Evolutionary conservation across 2,888 invertebrate species (phyloP).

Genomic region (Drosophila anceps): DNA sequence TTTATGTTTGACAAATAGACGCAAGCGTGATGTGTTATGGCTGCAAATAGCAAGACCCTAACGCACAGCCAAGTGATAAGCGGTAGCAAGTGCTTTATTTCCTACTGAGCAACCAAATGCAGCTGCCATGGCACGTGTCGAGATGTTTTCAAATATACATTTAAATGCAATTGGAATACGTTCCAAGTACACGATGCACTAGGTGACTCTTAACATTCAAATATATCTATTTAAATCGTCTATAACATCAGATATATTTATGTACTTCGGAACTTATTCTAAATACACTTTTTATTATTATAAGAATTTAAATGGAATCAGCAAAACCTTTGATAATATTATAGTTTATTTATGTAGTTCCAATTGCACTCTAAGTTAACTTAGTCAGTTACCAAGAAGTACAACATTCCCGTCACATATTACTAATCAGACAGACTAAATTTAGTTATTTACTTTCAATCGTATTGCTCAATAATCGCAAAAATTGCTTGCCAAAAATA

Average conservation of each 20-base stretch:
- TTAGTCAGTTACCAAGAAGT: neutral
- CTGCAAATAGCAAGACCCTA: neutral
- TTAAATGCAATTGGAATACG: neutral
- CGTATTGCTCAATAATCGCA: constrained; percentile 35
- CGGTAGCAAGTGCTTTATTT: neutral
- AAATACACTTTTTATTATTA: neutral
- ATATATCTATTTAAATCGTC: neutral
- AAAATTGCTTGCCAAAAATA: constrained; percentile 42
- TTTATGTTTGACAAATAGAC: constrained; percentile 40
- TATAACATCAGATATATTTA: neutral
- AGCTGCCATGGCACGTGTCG: constrained; percentile 18
- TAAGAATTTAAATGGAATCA: neutral
- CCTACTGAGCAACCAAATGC: neutral
- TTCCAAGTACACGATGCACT: neutral
- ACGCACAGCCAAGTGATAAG: neutral
- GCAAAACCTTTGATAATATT: neutral
- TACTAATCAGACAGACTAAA: neutral
- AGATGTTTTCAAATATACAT: constrained; percentile 4
- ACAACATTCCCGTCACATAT: neutral
- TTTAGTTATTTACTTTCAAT: constrained; percentile 1
- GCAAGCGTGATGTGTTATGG: constrained; percentile 1
- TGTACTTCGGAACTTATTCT: too few species aligned
- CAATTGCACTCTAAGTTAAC: neutral
- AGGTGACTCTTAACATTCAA: neutral
- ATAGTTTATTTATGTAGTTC: too few species aligned